phyloP scores from a whole-genome alignment of 2,888 invertebrate species.

The Bombylius discolor region DNA sequence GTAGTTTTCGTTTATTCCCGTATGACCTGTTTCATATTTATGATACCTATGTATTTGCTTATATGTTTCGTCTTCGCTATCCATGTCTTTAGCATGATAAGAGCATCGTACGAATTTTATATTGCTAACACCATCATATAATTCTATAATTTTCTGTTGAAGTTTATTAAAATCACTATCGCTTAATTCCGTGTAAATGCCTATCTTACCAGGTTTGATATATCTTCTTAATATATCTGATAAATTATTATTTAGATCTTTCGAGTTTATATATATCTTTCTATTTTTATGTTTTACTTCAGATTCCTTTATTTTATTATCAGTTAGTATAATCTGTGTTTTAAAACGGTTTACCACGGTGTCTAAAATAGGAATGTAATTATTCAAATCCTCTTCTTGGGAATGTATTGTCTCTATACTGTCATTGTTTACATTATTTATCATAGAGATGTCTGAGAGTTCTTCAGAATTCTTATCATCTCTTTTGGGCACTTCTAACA shows the following conservation, averaged over 20 bases:
- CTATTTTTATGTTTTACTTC: no score
- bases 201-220: not conserved
- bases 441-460: no score
- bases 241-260: slow-evolving; percentile 1
- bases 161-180: not conserved
- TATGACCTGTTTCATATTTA: slow-evolving; percentile 1
- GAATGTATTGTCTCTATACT: no score
- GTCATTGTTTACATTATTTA: no score
- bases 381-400: no score
- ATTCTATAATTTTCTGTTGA: no score
- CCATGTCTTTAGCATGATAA: not conserved
- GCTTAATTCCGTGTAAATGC: not conserved
- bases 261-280: not conserved
- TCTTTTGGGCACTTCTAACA: no score
- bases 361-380: no score
- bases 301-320: no score
- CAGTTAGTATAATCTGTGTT: no score
- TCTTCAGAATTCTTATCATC: no score
- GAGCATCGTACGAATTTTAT: not conserved
- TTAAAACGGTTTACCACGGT: no score
- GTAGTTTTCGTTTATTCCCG: slow-evolving; percentile 1
- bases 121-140: not conserved
- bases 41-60: not conserved
- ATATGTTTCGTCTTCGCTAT: not conserved
- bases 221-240: not conserved